Evolutionary conservation across 30 jellyfish, hydroid and myxozoan genomes (phyloP), one percentile per base, ranked within the genome.

Genomic region (Nemopilema nomurai): DNA sequence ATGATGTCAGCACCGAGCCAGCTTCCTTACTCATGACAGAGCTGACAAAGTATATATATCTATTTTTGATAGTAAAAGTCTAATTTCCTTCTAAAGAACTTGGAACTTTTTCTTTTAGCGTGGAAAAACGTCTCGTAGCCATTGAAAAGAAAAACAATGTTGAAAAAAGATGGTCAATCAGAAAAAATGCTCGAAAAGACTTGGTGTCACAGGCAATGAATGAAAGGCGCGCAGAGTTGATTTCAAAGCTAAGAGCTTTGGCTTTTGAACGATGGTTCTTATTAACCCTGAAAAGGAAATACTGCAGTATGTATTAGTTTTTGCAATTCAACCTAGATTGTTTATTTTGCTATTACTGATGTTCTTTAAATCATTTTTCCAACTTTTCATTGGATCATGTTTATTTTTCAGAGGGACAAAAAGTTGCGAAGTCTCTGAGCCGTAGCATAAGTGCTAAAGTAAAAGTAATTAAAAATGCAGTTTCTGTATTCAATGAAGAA

Each of bases 381-480:
- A 41, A 41, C 57, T 63, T 63, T 63, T 63, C 30, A 19, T n/a
- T 63, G 30, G 30, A 63, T 19, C 30, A 24, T 63, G 30, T 63
- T 63, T 63, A 24, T 63, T 63, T 63, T 63, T 63, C 73, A 63
- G 73, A 63, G 73, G 73, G 73, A 63, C 73, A 63, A 63, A 63
- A 63, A 63, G 73, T 63, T 63, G 73, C 73, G 30, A 63, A 63
- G 73, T 63, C 73, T 63, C 30, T 63, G 73, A 63, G 73, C 73
- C 73, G 73, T 63, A 63, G 73, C 73, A 63, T 63, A n/a, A 63
- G 30, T 24, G 73, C 73, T 63, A 63, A 63, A 63, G 73, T 63
- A 19, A 63, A 63, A 63, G 73, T 63, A 24, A 63, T 63, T 63
- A 63, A 63, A 63, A 63, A 63, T 63, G 73, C 73, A 19, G 73